A percentile compares a stretch with the other conserved stretches of the same genome.
Conservation (phyloP, 1,140 invertebrate genomes). For the Holotrichia oblita region DNA sequence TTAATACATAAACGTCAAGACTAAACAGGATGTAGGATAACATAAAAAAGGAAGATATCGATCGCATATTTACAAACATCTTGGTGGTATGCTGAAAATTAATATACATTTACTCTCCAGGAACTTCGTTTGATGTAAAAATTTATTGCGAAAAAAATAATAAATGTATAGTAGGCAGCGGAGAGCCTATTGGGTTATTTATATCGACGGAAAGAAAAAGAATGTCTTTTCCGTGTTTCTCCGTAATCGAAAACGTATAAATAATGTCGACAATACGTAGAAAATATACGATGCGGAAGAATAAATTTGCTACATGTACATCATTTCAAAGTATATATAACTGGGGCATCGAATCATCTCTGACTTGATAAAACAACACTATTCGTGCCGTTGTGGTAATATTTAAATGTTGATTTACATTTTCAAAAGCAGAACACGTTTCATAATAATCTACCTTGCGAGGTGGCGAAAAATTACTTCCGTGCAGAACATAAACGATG, state of each 20-base stretch:
- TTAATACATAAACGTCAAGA: slow-evolving; percentile 8
- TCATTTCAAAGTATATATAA: too few relatives aligned
- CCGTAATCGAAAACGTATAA: background rate
- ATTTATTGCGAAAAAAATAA: background rate
- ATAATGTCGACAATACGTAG: background rate
- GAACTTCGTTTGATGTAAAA: slow-evolving; percentile 3
- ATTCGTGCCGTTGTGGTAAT: too few relatives aligned
- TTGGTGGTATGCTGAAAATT: background rate
- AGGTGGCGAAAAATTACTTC: too few relatives aligned
- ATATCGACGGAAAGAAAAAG: background rate
- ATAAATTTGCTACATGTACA: too few relatives aligned
- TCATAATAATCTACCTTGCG: too few relatives aligned
- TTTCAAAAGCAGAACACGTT: too few relatives aligned
- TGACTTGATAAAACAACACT: too few relatives aligned
- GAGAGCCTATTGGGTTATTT: background rate
- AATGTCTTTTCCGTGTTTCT: background rate
- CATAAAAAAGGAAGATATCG: background rate
- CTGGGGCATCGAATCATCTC: too few relatives aligned
- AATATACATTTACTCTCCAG: background rate
- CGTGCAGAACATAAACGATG: too few relatives aligned
- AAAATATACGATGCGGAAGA: too few relatives aligned
- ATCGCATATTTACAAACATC: slow-evolving; percentile 20
- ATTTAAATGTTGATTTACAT: too few relatives aligned
- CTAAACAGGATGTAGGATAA: slow-evolving; percentile 11
- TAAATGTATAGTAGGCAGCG: background rate